Evolutionary conservation across 2,888 invertebrate genomes (phyloP), one percentile per base, ranked within the genome.

Genomic region (Boloria selene): DNA sequence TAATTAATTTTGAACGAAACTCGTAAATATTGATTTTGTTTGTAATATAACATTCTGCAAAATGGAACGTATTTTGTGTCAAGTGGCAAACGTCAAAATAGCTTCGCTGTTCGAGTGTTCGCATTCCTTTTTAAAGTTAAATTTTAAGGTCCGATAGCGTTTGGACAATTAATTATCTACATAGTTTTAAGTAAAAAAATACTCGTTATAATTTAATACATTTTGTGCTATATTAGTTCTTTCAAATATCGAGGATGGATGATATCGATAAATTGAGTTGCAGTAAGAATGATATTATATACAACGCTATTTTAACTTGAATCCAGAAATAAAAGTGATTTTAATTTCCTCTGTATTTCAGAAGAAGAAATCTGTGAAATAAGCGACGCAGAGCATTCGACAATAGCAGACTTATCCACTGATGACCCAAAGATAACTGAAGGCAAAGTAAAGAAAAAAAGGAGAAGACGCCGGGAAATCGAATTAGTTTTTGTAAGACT

Each of bases 321-420:
- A 49, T 22, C 10, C 7, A 49, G 38, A n/a, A 18, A 31, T 22
- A 47, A 59, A 16, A 47, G 16, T 59, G 31, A 47, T 55, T 52
- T 50, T 47, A 67, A 50, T 14, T 61, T 13, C 13, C 13, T 56
- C 16, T 53, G 13, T 65, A 53, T 67, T 73, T 62, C 66, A 87
- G 84, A 84, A 79, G 91, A 91, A 76, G 91, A 92, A 73, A 77
- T 82, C 68, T 70, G 90, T 65, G 91, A 92, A 72, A 79, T 86
- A 42, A 93, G 93, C 76, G 93, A 93, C 74, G 71, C 88, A 52
- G 92, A 93, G 38, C 78, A 89, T 65, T 92, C 92, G 5, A 84
- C 86, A n/a, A 6, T 59, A 17, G 50, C 50, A 3, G 59, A 59
- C 38, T 38, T 64, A 26, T 64, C 64, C 1, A 86, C 79, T 0